These are phyloP conservation scores for Campoplex capitator DNA, from an alignment of 2,888 invertebrate species.

Conservation along the genomic window DNA sequence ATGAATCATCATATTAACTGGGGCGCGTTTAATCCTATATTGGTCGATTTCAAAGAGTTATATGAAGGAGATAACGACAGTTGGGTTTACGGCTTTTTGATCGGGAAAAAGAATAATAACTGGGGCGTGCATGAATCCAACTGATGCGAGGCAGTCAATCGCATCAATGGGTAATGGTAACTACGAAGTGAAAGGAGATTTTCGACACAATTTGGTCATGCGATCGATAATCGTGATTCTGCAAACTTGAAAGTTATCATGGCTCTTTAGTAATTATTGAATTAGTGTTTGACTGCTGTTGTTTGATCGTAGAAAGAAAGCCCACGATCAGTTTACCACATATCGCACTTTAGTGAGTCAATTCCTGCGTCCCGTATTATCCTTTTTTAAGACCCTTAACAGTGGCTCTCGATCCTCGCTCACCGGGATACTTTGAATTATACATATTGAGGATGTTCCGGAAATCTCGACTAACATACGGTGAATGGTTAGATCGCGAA, in stretches of 20 bases:
- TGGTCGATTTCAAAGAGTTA: background rate
- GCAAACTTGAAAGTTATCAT: background rate
- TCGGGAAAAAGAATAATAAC: background rate
- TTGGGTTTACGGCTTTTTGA: background rate
- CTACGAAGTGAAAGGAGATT: background rate
- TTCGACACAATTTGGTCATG: background rate
- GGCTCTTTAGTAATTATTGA: background rate
- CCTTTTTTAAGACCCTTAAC: slow-evolving; percentile 1
- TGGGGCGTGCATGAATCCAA: background rate
- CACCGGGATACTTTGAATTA: background rate
- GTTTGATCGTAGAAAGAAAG: background rate
- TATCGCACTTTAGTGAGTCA: slow-evolving; percentile 46
- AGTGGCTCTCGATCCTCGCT: background rate
- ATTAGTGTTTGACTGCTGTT: background rate
- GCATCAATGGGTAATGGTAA: background rate
- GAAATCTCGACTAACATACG: background rate
- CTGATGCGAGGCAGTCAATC: background rate
- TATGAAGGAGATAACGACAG: background rate
- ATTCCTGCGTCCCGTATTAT: slow-evolving; percentile 43
- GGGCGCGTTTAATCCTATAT: background rate
- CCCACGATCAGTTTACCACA: background rate
- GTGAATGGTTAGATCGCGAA: background rate
- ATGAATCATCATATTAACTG: background rate
- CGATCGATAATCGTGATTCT: background rate
- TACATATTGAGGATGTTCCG: background rate